Evolutionary conservation across 2,888 invertebrate species (phyloP), one percentile per base, ranked within the genome.

Genomic region (Sabatieria punctata): DNA sequence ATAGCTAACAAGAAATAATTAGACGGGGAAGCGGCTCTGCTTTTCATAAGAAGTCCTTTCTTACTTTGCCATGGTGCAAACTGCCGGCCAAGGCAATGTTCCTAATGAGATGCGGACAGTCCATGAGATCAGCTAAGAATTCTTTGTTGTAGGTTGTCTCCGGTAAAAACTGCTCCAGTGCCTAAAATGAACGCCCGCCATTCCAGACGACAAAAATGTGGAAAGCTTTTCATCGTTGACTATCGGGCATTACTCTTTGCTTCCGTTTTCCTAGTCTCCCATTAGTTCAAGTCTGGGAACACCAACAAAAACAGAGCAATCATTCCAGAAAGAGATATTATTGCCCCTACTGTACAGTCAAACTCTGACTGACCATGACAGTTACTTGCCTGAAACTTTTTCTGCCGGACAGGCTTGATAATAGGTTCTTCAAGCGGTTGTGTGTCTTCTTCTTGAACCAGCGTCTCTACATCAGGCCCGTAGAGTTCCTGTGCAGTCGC

Each of bases 381-480:
- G n/a, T 38, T 21, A 33, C 33, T 13, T 19, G 60, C 60, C 50
- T 57, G 54, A 67, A 97, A 97, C 68, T 93, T 93, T 57, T 86
- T 82, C 64, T 82, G 81, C 61, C 85, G 86, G 0, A 93, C 79
- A 0, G 97, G 95, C 59, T 89, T 91, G 49, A 74, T 68, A 45
- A 75, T 75, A 2, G 74, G 74, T 54, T 74, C 72, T 58, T 93
- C 91, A 11, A 97, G 69, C 0, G 97, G 83, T 61, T 97, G 95
- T 0, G 93, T 84, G 67, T 97, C 97, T 70, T 97, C 97, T 66
- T 97, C 97, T 70, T 99, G 95, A 0, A 97, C 93, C 42, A 97
- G 81, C 0, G 95, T 95, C 71, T 97, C 97, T 1, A 97, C 80
- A 61, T 93, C 95, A 0, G 93, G 89, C 0, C 97, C 91, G 65